Conservation (phyloP, 2,113 vertebrate genomes). For the Nansenia antarctica region DNA sequence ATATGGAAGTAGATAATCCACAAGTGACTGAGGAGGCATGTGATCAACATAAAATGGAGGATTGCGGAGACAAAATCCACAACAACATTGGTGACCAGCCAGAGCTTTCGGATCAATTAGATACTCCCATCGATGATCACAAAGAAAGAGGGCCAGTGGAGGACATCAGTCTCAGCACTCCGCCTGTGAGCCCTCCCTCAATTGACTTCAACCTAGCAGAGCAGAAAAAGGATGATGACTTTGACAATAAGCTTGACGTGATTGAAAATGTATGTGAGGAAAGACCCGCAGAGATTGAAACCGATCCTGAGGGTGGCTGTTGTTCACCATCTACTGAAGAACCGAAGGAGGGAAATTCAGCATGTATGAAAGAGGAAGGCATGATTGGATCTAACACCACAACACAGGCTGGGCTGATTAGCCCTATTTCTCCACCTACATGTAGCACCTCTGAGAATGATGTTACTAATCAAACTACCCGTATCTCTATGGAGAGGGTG, state of each 20-base stretch:
- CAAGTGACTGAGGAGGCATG: slow-evolving; percentile 44
- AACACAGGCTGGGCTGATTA: slow-evolving; percentile 30
- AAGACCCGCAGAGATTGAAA: slow-evolving; percentile 14
- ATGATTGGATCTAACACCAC: slow-evolving; percentile 26
- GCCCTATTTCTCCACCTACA: slow-evolving; percentile 9
- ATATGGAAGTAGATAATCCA: slow-evolving; percentile 40
- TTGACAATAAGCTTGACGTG: slow-evolving; percentile 3
- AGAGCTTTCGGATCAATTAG: not conserved
- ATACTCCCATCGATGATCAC: slow-evolving; percentile 3
- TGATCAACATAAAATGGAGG: slow-evolving; percentile 27
- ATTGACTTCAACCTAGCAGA: not conserved
- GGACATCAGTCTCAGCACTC: slow-evolving; percentile 43
- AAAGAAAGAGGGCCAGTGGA: slow-evolving; percentile 40
- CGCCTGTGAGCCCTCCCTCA: slow-evolving; percentile 34
- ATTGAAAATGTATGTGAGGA: slow-evolving; percentile 27
- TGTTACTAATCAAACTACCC: slow-evolving; percentile 19
- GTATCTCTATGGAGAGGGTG: slow-evolving; percentile 46
- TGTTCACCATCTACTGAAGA: slow-evolving; percentile 25
- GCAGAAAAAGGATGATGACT: slow-evolving; percentile 34
- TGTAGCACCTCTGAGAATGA: slow-evolving; percentile 30
- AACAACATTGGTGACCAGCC: slow-evolving; percentile 12
- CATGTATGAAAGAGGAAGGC: slow-evolving; percentile 7
- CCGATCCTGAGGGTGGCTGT: slow-evolving; percentile 8
- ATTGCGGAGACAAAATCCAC: slow-evolving; percentile 27
- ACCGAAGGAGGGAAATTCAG: slow-evolving; percentile 20